A percentile compares a stretch with the other conserved stretches of the same genome.
Evolutionary conservation across 1,140 invertebrate genomes (phyloP).

Genomic region (Dendroctonus ponderosae): DNA sequence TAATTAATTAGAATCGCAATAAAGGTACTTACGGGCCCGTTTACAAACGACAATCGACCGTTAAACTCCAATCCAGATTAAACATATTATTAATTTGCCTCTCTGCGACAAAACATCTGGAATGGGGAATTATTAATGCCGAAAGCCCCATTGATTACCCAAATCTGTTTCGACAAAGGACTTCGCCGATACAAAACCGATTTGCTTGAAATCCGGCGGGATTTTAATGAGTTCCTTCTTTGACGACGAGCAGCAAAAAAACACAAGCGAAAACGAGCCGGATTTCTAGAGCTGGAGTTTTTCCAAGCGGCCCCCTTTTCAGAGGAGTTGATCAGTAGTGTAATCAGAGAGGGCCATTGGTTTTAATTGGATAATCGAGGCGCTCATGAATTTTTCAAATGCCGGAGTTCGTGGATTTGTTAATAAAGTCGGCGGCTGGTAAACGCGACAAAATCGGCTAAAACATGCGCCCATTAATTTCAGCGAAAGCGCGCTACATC

Average conservation of each 20-base stretch:
- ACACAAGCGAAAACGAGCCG: neutral
- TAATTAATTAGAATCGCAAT: too few relatives aligned
- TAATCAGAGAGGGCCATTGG: conserved; percentile 24
- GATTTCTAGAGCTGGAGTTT: neutral
- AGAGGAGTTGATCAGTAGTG: conserved; percentile 10
- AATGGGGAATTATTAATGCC: too few relatives aligned
- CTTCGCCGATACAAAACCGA: too few relatives aligned
- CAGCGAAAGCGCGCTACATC: conserved; percentile 4
- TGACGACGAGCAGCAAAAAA: conserved; percentile 15
- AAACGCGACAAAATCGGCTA: conserved; percentile 9
- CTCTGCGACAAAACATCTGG: too few relatives aligned
- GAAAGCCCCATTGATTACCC: too few relatives aligned
- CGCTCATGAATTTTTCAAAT: conserved; percentile 10
- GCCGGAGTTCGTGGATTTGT: neutral
- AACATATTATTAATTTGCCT: too few relatives aligned
- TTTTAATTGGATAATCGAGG: conserved; percentile 29
- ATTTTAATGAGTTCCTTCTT: conserved; percentile 28
- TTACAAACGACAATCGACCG: too few relatives aligned
- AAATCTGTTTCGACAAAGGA: too few relatives aligned
- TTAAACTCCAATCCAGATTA: too few relatives aligned
- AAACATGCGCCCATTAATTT: conserved; percentile 23
- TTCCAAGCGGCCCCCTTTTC: conserved; percentile 3
- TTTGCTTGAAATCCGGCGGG: neutral
- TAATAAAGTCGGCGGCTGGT: neutral
- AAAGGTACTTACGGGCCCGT: too few relatives aligned